These are phyloP conservation scores for Philopotamus ludificatus DNA, from an alignment of 1,140 invertebrate genomes.

Conservation along the genomic window DNA sequence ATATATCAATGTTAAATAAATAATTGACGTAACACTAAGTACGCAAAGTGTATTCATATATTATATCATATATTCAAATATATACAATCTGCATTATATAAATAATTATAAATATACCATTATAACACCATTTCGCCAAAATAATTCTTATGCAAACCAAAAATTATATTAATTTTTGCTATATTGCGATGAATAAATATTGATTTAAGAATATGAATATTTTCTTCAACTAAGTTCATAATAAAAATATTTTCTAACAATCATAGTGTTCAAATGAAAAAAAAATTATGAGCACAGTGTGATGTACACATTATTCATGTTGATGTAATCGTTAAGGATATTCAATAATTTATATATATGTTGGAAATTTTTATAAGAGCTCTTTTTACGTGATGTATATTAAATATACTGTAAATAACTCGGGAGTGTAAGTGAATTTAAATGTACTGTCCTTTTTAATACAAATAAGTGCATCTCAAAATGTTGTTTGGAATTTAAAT, in stretches of 20 bases:
- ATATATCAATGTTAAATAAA: too few species aligned
- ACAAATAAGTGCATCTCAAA: slow-evolving; percentile 21
- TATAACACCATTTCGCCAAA: slow-evolving; percentile 16
- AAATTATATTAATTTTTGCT: slow-evolving; percentile 27
- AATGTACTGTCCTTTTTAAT: neutral
- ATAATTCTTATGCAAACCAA: slow-evolving; percentile 22
- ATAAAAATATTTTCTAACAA: slow-evolving; percentile 6
- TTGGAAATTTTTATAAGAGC: slow-evolving; percentile 1
- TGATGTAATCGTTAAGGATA: slow-evolving; percentile 8
- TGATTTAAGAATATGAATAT: slow-evolving; percentile 23
- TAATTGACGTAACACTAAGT: too few species aligned
- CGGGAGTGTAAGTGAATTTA: neutral
- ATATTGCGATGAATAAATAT: slow-evolving; percentile 10
- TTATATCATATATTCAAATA: neutral
- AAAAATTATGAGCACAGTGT: slow-evolving; percentile 8
- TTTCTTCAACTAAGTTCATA: neutral
- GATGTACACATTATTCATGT: neutral
- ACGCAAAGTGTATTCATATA: neutral
- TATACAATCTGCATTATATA: neutral
- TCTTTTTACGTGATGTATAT: neutral
- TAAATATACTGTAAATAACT: neutral
- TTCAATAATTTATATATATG: neutral
- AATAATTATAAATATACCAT: slow-evolving; percentile 7
- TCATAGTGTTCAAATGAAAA: neutral
- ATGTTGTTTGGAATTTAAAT: slow-evolving; percentile 17